Percentiles rank a stretch among this genome's conserved stretches.
phyloP scores from a whole-genome alignment of 2,797 vertebrate species.

The Halcyon smyrnensis region DNA sequence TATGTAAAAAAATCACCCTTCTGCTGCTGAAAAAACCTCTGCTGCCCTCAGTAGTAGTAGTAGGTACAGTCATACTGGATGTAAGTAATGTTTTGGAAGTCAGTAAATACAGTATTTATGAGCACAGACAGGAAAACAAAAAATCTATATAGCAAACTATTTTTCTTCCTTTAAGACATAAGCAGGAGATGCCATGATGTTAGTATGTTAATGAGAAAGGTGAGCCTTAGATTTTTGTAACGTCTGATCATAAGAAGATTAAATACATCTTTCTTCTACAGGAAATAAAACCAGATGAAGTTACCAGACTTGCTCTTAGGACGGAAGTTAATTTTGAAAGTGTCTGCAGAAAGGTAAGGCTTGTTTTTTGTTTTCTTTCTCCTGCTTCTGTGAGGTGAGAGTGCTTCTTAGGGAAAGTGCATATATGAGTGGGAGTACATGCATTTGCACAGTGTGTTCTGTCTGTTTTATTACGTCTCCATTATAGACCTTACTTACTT shows the following conservation, averaged over 20 bases:
- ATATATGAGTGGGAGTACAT: neutral
- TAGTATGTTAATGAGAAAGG: neutral
- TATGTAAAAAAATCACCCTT: neutral
- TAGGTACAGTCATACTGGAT: neutral
- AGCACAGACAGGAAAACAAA: no score
- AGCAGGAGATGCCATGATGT: neutral
- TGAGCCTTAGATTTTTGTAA: neutral
- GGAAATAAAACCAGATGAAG: slow-evolving; percentile 84
- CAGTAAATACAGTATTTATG: neutral
- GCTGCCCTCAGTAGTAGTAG: neutral
- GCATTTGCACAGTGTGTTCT: neutral
- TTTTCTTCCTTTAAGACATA: neutral
- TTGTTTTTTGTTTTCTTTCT: neutral
- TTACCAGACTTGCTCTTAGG: slow-evolving; percentile 90
- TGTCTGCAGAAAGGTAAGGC: slow-evolving; percentile 86
- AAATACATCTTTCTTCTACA: slow-evolving; percentile 34
- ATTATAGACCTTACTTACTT: neutral
- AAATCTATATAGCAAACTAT: neutral
- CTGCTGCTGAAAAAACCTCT: neutral
- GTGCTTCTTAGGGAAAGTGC: neutral
- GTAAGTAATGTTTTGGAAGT: neutral
- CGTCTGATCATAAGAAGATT: neutral
- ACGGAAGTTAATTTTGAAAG: slow-evolving; percentile 88
- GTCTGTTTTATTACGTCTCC: neutral
- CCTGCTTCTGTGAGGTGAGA: neutral